Evolutionary conservation across 2,888 invertebrate genomes (phyloP).

Genomic region (Drosophila prolongata): DNA sequence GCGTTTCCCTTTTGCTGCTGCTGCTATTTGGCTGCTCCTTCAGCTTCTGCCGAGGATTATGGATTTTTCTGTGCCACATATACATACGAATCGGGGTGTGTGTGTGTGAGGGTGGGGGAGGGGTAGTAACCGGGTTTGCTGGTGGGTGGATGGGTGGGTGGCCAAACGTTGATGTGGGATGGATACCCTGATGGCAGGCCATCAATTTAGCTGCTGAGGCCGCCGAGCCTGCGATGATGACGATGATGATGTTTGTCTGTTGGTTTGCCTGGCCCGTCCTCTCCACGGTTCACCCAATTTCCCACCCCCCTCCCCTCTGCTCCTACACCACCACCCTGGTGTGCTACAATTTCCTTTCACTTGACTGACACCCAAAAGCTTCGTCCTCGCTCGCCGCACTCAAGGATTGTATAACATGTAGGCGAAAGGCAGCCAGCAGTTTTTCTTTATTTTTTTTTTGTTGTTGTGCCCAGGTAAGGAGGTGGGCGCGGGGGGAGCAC

Average conservation of each 20-base stretch:
- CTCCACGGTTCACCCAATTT: background rate
- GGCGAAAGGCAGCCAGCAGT: conserved; percentile 48
- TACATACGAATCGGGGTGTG: conserved; percentile 11
- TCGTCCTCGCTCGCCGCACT: conserved; percentile 60
- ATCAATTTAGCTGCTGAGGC: conserved; percentile 64
- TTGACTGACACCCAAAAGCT: conserved; percentile 75
- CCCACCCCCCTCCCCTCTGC: background rate
- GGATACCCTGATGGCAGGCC: conserved; percentile 61
- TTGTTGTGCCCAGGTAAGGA: conserved; percentile 26
- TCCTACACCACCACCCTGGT: conserved; percentile 11
- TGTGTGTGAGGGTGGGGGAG: background rate
- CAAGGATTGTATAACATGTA: conserved; percentile 78
- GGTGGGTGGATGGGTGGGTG: background rate
- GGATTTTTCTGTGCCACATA: conserved; percentile 64
- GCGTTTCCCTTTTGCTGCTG: conserved; percentile 67
- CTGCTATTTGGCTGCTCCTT: conserved; percentile 41
- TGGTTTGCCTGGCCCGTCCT: conserved; percentile 63
- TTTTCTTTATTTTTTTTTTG: conserved; percentile 22
- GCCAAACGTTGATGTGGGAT: conserved; percentile 26
- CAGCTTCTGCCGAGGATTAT: conserved; percentile 65
- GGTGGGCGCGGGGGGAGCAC: conserved; percentile 42
- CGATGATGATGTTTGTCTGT: conserved; percentile 73
- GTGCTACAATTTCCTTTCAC: conserved; percentile 77
- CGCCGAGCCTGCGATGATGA: conserved; percentile 51
- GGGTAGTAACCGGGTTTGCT: background rate